Percentiles rank a stretch among this genome's conserved stretches.
Conservation (phyloP, 1,140 invertebrate genomes). For the Dendroctonus valens region DNA sequence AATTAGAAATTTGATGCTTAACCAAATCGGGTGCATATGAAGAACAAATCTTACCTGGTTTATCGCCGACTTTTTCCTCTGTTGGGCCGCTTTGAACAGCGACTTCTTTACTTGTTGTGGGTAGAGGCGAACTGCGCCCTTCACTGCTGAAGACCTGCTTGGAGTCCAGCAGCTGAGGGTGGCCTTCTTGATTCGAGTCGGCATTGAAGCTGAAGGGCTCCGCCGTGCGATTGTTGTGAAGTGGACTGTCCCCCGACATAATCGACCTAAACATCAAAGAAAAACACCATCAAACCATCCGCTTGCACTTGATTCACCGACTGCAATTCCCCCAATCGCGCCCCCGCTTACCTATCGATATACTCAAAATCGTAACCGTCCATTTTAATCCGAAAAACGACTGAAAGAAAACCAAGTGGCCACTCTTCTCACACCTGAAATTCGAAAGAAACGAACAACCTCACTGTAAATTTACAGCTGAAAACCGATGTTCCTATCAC, state of each 20-base stretch:
- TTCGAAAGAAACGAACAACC: no score
- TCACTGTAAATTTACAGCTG: no score
- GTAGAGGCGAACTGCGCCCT: conserved; percentile 29
- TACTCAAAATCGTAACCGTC: conserved; percentile 26
- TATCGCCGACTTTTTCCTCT: conserved; percentile 13
- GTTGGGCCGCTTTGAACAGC: conserved; percentile 21
- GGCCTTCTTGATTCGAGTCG: background rate
- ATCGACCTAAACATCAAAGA: conserved; percentile 17
- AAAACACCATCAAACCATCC: no score
- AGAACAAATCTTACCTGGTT: conserved; percentile 1
- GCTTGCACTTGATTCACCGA: no score
- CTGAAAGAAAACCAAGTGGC: background rate
- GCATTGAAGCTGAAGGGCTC: conserved; percentile 24
- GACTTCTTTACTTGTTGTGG: conserved; percentile 36
- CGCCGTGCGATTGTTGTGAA: conserved; percentile 22
- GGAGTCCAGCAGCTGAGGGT: conserved; percentile 8
- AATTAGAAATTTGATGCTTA: no score
- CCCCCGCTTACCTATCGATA: conserved; percentile 19
- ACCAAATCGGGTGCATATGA: background rate
- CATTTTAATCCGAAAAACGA: conserved; percentile 6
- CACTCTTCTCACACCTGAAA: no score
- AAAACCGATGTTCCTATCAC: no score
- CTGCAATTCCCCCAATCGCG: no score
- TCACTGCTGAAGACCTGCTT: conserved; percentile 10
- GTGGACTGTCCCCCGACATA: conserved; percentile 27